Evolutionary conservation across 2,888 invertebrate genomes (phyloP).

Genomic region (Lobophora halterata): DNA sequence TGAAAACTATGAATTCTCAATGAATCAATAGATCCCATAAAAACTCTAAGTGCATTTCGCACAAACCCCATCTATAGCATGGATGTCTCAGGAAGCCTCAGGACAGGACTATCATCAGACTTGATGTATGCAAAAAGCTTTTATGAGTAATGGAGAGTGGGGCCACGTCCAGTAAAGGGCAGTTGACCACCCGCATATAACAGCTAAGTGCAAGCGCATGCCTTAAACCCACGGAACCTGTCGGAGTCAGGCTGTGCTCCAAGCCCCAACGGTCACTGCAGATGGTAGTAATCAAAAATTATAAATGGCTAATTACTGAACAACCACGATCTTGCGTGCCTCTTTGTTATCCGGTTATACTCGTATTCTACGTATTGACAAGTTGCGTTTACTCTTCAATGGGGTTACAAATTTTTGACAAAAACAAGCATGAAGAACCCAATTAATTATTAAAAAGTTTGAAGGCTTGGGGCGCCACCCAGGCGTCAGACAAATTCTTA

Average conservation of each 20-base stretch:
- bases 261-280: constrained; percentile 37
- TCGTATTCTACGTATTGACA: constrained; percentile 31
- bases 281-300: constrained; percentile 65
- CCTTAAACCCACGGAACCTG: constrained; percentile 62
- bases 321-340: constrained; percentile 40
- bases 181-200: constrained; percentile 57
- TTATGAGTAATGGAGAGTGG: constrained; percentile 40
- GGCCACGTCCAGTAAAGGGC: constrained; percentile 44
- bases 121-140: constrained; percentile 34
- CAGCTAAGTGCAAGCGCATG: constrained; percentile 37
- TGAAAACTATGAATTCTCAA: constrained; percentile 11
- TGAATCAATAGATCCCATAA: constrained; percentile 10
- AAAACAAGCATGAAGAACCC: constrained; percentile 4
- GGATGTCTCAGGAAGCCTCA: constrained; percentile 7
- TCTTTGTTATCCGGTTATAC: constrained; percentile 33
- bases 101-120: constrained; percentile 12
- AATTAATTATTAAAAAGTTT: constrained; percentile 5
- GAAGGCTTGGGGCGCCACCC: constrained; percentile 35
- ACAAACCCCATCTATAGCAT: constrained; percentile 4
- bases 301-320: constrained; percentile 61
- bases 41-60: constrained; percentile 8
- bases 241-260: constrained; percentile 44
- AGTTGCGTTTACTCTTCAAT: constrained; percentile 9
- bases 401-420: constrained; percentile 7
- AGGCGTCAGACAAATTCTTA: constrained; percentile 39